Evolutionary conservation across 2,888 invertebrate genomes (phyloP).

Genomic region (Drosophila meridionalis): DNA sequence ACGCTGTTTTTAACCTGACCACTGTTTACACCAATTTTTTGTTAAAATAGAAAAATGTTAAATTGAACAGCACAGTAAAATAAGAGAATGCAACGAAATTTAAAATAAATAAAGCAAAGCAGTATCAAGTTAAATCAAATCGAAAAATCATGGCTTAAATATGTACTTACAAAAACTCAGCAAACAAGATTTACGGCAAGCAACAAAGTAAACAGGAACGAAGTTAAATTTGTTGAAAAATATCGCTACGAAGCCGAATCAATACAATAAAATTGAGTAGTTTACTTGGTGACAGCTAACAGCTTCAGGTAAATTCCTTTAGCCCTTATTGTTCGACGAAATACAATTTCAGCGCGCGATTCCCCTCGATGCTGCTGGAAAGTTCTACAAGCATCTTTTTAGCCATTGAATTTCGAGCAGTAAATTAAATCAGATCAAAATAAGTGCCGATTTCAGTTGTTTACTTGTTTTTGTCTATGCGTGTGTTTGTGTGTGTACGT

Average conservation of each 20-base stretch:
- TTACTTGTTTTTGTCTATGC: constrained; percentile 24
- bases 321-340: constrained; percentile 10
- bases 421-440: neutral
- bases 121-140: neutral
- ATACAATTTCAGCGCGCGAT: constrained; percentile 19
- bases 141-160: constrained; percentile 9
- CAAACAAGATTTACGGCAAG: constrained; percentile 25
- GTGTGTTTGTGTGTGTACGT: constrained; percentile 10
- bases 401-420: constrained; percentile 12
- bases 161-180: constrained; percentile 19
- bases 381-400: constrained; percentile 32
- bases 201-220: constrained; percentile 29
- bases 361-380: constrained; percentile 46
- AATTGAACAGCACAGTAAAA: constrained; percentile 19
- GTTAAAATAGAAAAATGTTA: constrained; percentile 26
- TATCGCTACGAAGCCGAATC: constrained; percentile 21
- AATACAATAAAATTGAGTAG: constrained; percentile 16
- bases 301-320: constrained; percentile 45
- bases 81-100: constrained; percentile 1
- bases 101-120: constrained; percentile 1
- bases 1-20: constrained; percentile 35
- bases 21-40: constrained; percentile 45
- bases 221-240: constrained; percentile 18
- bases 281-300: constrained; percentile 27
- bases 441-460: constrained; percentile 30